Conservation (phyloP, 2,797 vertebrate genomes). For the Sebastes umbrosus region DNA sequence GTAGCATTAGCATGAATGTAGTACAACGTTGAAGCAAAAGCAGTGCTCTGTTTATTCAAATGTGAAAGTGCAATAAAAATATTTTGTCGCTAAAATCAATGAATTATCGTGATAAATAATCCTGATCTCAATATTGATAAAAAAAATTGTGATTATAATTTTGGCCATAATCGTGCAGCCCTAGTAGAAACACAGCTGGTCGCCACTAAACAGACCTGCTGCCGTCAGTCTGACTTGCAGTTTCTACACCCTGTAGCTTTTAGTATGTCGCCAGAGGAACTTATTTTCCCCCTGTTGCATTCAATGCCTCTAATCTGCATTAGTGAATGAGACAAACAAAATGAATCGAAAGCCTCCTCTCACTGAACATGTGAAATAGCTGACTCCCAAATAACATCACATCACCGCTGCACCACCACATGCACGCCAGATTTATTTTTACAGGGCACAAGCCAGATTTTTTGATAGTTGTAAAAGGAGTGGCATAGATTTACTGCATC, state of each 20-base stretch:
- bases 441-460: conserved; percentile 61
- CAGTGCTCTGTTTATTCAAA: no score
- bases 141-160: no score
- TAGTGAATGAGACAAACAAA: conserved; percentile 52
- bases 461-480: conserved; percentile 70
- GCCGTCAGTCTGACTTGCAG: conserved; percentile 20
- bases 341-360: conserved; percentile 51
- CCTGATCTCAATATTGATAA: no score
- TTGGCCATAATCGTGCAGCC: no score
- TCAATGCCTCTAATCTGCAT: conserved; percentile 62
- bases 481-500: conserved; percentile 74
- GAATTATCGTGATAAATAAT: no score
- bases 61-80: no score
- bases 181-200: conserved; percentile 31
- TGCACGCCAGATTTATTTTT: conserved; percentile 63
- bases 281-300: conserved; percentile 18
- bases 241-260: conserved; percentile 29
- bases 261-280: conserved; percentile 27
- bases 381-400: conserved; percentile 56
- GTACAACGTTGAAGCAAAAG: no score
- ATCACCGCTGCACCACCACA: conserved; percentile 42
- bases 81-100: no score
- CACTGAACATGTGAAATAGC: conserved; percentile 52
- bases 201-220: conserved; percentile 18
- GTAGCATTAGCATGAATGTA: no score